Evolutionary conservation across 2,888 invertebrate species (phyloP).

Genomic region (Omphaloscelis lunosa): DNA sequence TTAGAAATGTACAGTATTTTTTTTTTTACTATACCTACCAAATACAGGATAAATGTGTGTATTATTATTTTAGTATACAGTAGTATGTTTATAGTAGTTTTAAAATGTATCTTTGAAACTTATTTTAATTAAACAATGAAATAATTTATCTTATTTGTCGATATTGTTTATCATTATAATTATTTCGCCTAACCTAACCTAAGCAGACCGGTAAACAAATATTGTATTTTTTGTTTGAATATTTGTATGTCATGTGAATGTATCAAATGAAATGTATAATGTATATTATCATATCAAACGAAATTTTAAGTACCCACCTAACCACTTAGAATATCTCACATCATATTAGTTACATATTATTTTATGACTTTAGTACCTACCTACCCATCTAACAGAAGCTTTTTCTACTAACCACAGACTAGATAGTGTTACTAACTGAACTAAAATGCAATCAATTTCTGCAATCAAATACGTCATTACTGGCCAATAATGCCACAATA

Average conservation of each 20-base stretch:
- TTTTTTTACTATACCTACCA: neutral
- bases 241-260: neutral
- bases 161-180: neutral
- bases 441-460: slow-evolving; percentile 60
- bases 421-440: slow-evolving; percentile 35
- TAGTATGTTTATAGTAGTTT: neutral
- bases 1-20: slow-evolving; percentile 20
- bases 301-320: neutral
- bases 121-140: neutral
- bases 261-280: neutral
- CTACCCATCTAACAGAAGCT: neutral
- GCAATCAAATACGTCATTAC: slow-evolving; percentile 63
- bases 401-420: slow-evolving; percentile 24
- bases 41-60: slow-evolving; percentile 17
- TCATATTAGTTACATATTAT: neutral
- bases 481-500: slow-evolving; percentile 59
- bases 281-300: neutral
- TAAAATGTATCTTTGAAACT: neutral
- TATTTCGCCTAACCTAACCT: neutral
- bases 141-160: neutral
- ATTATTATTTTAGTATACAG: neutral
- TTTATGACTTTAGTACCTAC: neutral
- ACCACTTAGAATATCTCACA: neutral
- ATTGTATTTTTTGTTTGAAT: neutral
- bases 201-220: neutral